These are phyloP conservation scores for Lepidocolaptes lacrymiger DNA, from an alignment of 2,797 vertebrate species.

Conservation along the genomic window DNA sequence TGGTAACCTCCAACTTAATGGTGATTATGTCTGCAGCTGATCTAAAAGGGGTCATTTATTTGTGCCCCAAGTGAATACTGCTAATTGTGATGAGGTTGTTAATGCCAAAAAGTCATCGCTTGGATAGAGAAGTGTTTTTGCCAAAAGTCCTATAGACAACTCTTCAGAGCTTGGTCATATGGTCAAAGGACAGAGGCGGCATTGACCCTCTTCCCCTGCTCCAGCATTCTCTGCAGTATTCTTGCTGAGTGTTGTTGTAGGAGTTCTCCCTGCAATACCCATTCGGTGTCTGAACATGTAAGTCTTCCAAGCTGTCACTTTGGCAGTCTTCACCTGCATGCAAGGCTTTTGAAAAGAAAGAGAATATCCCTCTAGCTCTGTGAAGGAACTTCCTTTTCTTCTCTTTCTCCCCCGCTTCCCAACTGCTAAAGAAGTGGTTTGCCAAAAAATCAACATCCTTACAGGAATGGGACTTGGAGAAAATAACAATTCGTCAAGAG, in stretches of 20 bases:
- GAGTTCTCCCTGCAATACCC: background rate
- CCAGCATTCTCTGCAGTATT: fast-evolving
- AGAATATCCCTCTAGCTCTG: background rate
- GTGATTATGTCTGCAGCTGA: background rate
- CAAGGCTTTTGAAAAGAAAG: background rate
- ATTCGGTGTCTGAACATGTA: background rate
- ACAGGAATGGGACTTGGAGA: conserved; percentile 33
- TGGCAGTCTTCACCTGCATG: background rate
- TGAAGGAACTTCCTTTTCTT: background rate
- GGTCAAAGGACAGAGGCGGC: background rate
- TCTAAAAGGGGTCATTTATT: background rate
- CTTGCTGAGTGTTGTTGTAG: background rate
- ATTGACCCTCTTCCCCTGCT: background rate
- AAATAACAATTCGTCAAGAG: conserved; percentile 60
- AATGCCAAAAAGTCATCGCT: background rate
- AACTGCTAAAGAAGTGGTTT: conserved; percentile 18
- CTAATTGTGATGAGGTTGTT: background rate
- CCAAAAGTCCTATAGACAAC: background rate
- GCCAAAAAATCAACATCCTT: conserved; percentile 43
- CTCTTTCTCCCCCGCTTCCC: background rate
- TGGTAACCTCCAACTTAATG: background rate
- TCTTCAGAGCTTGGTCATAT: background rate
- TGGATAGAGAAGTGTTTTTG: background rate
- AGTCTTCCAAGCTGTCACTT: background rate
- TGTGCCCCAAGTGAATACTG: background rate